These are phyloP conservation scores for Smutsia temminckii DNA, from an alignment of 2,797 vertebrate genomes.

Conservation along the genomic window DNA sequence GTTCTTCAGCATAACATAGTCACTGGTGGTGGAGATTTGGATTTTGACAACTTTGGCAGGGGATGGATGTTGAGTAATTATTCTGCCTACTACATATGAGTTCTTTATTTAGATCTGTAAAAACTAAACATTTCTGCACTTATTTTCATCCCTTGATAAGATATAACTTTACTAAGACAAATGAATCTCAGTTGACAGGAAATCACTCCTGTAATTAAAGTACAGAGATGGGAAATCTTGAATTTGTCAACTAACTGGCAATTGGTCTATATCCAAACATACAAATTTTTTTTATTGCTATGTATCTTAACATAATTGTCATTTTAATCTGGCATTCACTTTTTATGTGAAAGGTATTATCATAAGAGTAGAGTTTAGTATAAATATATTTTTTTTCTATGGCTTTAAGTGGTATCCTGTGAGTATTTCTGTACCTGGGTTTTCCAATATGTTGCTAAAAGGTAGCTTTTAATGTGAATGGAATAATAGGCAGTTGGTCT, in stretches of 20 bases:
- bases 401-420: background rate
- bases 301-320: background rate
- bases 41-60: background rate
- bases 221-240: background rate
- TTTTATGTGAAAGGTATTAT: constrained; percentile 25
- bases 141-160: background rate
- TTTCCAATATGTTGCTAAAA: constrained; percentile 44
- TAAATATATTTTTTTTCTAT: constrained; percentile 12
- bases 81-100: background rate
- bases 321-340: background rate
- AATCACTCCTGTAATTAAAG: background rate
- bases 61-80: background rate
- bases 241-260: background rate
- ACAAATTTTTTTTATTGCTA: constrained; percentile 1
- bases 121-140: background rate
- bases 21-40: background rate
- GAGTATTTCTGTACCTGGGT: constrained; percentile 8
- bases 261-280: background rate
- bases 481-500: constrained; percentile 52
- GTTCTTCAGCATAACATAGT: background rate
- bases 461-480: constrained; percentile 46
- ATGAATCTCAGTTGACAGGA: background rate
- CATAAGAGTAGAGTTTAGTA: background rate
- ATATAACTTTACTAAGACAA: background rate
- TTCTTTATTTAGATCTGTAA: background rate